Percentiles rank a stretch among this genome's conserved stretches.
phyloP scores from a whole-genome alignment of 2,888 invertebrate genomes.

The Caenorhabditis panamensis region DNA sequence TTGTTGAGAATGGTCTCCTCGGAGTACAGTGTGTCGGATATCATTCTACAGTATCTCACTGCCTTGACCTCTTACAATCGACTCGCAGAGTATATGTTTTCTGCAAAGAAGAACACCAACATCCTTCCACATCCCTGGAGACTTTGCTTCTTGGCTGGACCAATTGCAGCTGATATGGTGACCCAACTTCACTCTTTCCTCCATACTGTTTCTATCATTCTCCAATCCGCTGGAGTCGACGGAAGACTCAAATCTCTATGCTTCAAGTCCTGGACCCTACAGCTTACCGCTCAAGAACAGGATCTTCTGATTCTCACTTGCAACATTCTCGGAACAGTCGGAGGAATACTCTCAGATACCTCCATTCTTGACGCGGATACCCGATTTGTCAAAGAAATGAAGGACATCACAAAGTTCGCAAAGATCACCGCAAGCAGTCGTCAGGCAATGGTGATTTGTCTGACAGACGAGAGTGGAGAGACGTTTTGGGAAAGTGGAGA shows the following conservation, averaged over 20 bases:
- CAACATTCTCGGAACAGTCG: conserved; percentile 78
- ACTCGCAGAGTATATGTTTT: conserved; percentile 59
- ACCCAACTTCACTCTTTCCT: conserved; percentile 78
- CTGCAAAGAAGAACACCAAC: conserved; percentile 47
- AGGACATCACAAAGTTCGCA: conserved; percentile 87
- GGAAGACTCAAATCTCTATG: conserved; percentile 74
- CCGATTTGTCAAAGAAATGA: conserved; percentile 74
- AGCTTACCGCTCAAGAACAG: conserved; percentile 80
- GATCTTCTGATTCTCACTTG: conserved; percentile 79
- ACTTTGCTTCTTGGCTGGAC: conserved; percentile 77
- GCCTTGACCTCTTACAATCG: conserved; percentile 74
- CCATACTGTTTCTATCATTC: conserved; percentile 76
- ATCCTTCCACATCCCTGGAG: conserved; percentile 80
- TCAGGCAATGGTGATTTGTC: conserved; percentile 93
- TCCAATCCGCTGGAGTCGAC: conserved; percentile 75
- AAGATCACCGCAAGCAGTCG: conserved; percentile 93
- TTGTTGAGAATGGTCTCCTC: conserved; percentile 85
- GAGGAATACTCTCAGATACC: conserved; percentile 77
- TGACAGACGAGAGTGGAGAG: conserved; percentile 95
- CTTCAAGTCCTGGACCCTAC: conserved; percentile 81
- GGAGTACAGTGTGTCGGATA: conserved; percentile 89
- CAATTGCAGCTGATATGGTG: conserved; percentile 74
- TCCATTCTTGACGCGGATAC: conserved; percentile 39
- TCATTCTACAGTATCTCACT: conserved; percentile 86
- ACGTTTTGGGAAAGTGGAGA: conserved; percentile 99